These are phyloP conservation scores for Sycophila texana DNA, from an alignment of 2,888 invertebrate genomes.

Conservation along the genomic window DNA sequence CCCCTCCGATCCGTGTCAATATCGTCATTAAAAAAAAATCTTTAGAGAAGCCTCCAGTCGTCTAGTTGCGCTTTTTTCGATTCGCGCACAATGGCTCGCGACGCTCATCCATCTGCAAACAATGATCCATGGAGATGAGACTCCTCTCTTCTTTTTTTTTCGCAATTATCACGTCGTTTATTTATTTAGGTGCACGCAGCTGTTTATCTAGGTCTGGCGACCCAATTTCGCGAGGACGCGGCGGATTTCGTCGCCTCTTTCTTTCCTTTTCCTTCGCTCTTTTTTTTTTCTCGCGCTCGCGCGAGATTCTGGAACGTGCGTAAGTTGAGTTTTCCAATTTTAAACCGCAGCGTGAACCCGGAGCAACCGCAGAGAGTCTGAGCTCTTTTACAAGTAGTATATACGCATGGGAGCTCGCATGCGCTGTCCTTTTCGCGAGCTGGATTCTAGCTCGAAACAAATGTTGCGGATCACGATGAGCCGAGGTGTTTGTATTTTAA, in stretches of 20 bases:
- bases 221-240: neutral
- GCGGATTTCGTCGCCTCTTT: slow-evolving; percentile 1
- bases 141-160: slow-evolving; percentile 44
- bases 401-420: no score
- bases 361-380: slow-evolving; percentile 37
- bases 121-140: slow-evolving; percentile 60
- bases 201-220: neutral
- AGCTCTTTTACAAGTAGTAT: neutral
- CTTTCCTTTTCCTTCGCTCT: slow-evolving; percentile 4
- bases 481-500: no score
- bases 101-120: slow-evolving; percentile 58
- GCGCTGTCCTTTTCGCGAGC: no score
- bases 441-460: no score
- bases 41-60: no score
- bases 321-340: neutral
- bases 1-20: slow-evolving; percentile 36
- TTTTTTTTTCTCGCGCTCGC: neutral
- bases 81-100: slow-evolving; percentile 31
- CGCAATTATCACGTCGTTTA: slow-evolving; percentile 57
- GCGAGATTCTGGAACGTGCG: neutral
- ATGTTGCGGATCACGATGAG: no score
- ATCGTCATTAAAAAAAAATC: slow-evolving; percentile 29
- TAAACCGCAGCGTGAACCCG: slow-evolving; percentile 26
- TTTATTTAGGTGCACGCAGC: slow-evolving; percentile 25
- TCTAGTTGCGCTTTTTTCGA: slow-evolving; percentile 56